phyloP scores from a whole-genome alignment of 2,797 vertebrate species.

The Thalassophryne amazonica region DNA sequence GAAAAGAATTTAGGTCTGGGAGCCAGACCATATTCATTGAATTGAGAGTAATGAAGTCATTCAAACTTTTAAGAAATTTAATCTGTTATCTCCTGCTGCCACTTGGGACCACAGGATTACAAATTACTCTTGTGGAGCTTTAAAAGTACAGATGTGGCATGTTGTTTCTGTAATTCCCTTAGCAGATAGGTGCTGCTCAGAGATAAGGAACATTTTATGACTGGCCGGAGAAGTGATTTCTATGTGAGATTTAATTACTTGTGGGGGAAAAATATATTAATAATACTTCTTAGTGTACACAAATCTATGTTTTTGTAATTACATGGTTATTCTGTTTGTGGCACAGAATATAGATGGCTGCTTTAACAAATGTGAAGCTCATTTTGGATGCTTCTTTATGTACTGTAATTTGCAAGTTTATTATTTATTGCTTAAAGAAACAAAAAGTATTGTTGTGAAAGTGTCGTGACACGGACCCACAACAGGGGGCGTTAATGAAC shows the following conservation, averaged over 20 bases:
- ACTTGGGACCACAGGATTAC: conserved; percentile 45
- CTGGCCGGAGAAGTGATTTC: conserved; percentile 15
- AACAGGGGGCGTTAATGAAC: too few species aligned
- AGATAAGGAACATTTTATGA: conserved; percentile 41
- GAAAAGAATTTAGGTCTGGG: conserved; percentile 32
- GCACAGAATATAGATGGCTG: neutral
- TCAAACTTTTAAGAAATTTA: conserved; percentile 42
- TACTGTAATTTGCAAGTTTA: conserved; percentile 11
- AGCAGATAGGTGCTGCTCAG: conserved; percentile 18
- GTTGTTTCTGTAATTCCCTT: conserved; percentile 42
- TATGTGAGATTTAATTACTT: conserved; percentile 22
- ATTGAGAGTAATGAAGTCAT: conserved; percentile 45
- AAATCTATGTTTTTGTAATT: conserved; percentile 1
- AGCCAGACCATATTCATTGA: conserved; percentile 35
- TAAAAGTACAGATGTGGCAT: conserved; percentile 35
- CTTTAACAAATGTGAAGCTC: neutral
- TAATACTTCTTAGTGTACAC: neutral
- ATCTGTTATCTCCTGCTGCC: conserved; percentile 47
- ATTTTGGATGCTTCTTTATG: conserved; percentile 2
- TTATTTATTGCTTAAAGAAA: conserved; percentile 29
- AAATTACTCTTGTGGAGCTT: conserved; percentile 34
- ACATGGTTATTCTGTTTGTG: neutral
- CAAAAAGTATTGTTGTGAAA: too few species aligned
- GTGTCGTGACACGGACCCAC: too few species aligned
- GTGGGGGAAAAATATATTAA: neutral